Base-by-base conservation (phyloP, 2,113 vertebrate genomes). In the Peucedramus taeniatus region DNA sequence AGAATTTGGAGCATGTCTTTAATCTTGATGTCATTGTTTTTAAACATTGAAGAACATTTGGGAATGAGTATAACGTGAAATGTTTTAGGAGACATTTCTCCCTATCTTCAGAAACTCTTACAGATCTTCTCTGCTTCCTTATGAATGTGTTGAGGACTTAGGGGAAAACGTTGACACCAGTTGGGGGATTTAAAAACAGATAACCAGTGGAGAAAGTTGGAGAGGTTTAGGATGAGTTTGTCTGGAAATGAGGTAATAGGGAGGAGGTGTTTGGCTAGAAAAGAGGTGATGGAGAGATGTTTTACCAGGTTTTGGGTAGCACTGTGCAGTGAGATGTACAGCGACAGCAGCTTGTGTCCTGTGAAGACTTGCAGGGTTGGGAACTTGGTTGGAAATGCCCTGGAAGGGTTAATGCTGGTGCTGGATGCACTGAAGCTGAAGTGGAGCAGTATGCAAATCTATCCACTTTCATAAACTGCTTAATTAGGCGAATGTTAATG, bases 401-500 rank as follows among this genome's bases (percentile, higher is more conserved):
- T 45, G 68, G 39, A 97, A 92, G 97, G 85, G 97, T 98, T 98
- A 98, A 98, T 59, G 84, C 80, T 91, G 91, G 54, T 19, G 94
- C 60, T 85, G 90, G 82, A 93, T 94, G 86, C 89, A 80, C 69
- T 89, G 95, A 87, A 97, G 97, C 94, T 94, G 96, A 96, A 97
- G 63, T 68, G 95, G 96, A 97, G 94, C 93, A 68, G 89, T 96
- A 97, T 97, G 97, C 96, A 97, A 97, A 97, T 97, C 97, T 87
- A 97, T 90, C 97, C 97, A 96, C 96, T 98, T 98, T 98, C 97
- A 97, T 98, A 98, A 98, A 98, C 97, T 98, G 98, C 98, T 98
- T 98, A 98, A 98, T 98, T 98, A 98, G 97, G 97, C 96, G 83
- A 98, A 98, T 98, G 98, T 98, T 98, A 98, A 98, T 98, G 98